Base-by-base conservation (phyloP, 1,140 invertebrate genomes). In the Bombus vancouverensis region DNA sequence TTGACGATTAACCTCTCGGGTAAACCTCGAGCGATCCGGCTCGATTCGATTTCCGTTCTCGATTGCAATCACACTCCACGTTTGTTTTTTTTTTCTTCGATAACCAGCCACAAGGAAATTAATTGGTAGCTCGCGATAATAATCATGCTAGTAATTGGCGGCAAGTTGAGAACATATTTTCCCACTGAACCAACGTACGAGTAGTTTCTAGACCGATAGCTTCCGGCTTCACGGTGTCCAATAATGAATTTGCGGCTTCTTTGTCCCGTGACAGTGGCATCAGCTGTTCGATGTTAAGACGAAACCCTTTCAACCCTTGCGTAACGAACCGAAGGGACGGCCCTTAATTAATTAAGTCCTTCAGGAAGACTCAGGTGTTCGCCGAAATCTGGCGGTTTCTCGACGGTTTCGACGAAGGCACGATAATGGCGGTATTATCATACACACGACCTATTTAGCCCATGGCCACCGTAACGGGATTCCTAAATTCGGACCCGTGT, bases 361-460 rank as follows among this genome's bases (percentile, higher is more conserved):
- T 65, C 66, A 92, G 91, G 91, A 93, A 93, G 93, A 93, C 93
- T 94, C 93, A 94, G 93, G 93, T 94, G 93, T 92, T 89, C 90
- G 85, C 85, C 88, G 90, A 92, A 94, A 94, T 94, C 93, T 92
- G 92, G 89, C 90, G 90, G 89, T 92, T 92, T 88, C 90, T 86
- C 88, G 85, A 85, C 88, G 90, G 92, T 87, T 86, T 88, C 88
- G 22, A 68, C 81, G 85, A 87, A 83, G 90, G 88, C 78, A 91
- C 93, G 91, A 93, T 94, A 94, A 94, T 94, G 92, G 92, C 81
- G 68, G 85, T 91, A 94, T 94, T 94, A 94, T 93, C 93, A 94
- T 94, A 94, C 93, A 91, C 93, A 94, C 92, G 94, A 94, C 93
- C 94, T 93, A 94, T 91, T 94, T 94, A 92, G 72, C 75, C 71